Evolutionary conservation across 2,797 vertebrate genomes (phyloP), one percentile per base, ranked within the genome.

Genomic region (Peromyscus aztecus): DNA sequence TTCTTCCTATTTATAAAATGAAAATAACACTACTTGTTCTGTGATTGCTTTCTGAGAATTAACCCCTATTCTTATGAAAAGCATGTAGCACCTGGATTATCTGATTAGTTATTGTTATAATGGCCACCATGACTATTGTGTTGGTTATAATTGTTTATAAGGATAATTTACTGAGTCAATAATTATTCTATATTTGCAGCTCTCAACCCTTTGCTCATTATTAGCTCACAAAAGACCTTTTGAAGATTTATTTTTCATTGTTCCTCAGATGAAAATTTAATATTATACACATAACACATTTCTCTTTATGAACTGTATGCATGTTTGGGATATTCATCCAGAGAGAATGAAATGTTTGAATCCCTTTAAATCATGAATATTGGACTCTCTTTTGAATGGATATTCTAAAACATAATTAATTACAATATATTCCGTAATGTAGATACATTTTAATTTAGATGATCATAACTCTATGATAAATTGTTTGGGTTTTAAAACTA

Each of bases 21-120:
- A n/a, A 57, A 76, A 84, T 52, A 94, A 83, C n/a, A 46, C 19
- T 16, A 24, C 9, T 31, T 61, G 67, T 91, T 94, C 96, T 29
- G 10, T 73, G 78, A 76, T 19, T 24, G 27, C 29, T 91, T 61
- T 89, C 46, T 81, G 63, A 83, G 27, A 91, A 89, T 96, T 94
- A 93, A 88, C 73, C 12, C 27, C 12, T 59, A 16, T 77, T 84
- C 13, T 96, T 86, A 71, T 37, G 11, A 71, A 71, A 86, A 93
- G 37, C 37, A 27, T 1, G 1, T 31, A 71, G 52, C 7, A 29
- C 0, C 4, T 10, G 37, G 5, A 24, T 65, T 10, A 29, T 67
- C 52, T 91, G 80, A 95, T 94, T 89, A 93, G 40, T 43, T 95
- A 77, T 55, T 97, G 34, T 91, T 92, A 67, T 65, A 92, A 71